Conservation (phyloP, 1,140 invertebrate species). For the Pachypsylla venusta region DNA sequence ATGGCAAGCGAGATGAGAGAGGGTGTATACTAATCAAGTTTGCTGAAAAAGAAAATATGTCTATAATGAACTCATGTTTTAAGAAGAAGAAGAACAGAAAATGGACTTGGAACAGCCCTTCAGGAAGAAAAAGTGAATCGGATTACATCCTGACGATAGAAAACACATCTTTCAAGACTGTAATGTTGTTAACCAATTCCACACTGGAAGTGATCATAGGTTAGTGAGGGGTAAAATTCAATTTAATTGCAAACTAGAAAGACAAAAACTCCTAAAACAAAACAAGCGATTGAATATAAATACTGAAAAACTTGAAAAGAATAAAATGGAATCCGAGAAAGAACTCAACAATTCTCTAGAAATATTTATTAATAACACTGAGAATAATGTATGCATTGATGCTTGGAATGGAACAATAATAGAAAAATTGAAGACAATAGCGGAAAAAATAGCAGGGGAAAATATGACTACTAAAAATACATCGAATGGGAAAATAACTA, state of each 20-base stretch:
- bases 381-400: not conserved
- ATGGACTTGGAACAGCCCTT: slow-evolving; percentile 11
- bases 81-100: not conserved
- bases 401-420: not conserved
- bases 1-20: slow-evolving; percentile 11
- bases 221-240: not conserved
- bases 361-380: not conserved
- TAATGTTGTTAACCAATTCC: not conserved
- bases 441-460: not conserved
- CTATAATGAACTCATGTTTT: slow-evolving; percentile 7
- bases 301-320: not conserved
- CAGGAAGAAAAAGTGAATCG: not conserved
- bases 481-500: not conserved
- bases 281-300: not conserved
- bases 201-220: not conserved
- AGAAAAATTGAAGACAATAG: not conserved
- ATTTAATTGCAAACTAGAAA: not conserved
- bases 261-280: not conserved
- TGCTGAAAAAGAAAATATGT: not conserved
- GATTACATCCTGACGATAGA: slow-evolving; percentile 7
- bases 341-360: not conserved
- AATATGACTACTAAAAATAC: not conserved
- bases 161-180: not conserved
- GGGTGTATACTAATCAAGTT: not conserved
- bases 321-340: not conserved